Evolutionary conservation across 2,113 vertebrate genomes (phyloP).

Genomic region (Athene cunicularia): DNA sequence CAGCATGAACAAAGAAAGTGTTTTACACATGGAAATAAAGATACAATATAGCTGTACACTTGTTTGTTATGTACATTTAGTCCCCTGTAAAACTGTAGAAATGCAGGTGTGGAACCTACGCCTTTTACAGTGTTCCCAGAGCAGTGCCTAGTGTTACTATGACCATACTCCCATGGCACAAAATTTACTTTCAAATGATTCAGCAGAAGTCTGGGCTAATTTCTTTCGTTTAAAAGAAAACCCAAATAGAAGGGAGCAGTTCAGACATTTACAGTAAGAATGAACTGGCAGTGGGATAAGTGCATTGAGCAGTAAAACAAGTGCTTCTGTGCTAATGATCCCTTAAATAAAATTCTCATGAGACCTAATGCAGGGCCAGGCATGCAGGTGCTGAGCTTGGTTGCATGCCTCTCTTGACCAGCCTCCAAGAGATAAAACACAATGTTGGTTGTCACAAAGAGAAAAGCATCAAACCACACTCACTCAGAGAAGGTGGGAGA

Average conservation of each 20-base stretch:
- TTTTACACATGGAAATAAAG: neutral
- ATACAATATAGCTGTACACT: neutral
- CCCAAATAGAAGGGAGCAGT: neutral
- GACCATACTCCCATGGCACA: neutral
- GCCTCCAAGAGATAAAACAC: neutral
- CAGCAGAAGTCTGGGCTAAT: neutral
- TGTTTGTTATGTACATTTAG: neutral
- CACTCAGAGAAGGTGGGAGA: neutral
- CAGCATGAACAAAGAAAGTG: neutral
- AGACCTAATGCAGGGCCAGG: neutral
- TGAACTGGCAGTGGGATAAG: neutral
- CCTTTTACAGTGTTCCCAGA: neutral
- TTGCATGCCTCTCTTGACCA: slow-evolving; percentile 24
- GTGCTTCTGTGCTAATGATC: neutral
- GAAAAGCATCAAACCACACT: neutral
- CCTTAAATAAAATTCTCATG: neutral
- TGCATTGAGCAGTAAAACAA: neutral
- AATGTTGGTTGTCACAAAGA: neutral
- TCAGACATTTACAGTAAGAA: neutral
- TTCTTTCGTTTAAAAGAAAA: neutral
- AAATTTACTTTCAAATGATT: neutral
- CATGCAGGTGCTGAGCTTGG: neutral
- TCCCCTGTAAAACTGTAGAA: neutral
- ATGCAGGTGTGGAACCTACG: neutral
- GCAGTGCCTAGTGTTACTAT: neutral